Conservation (phyloP, 2,113 vertebrate genomes). For the Tachuris rubrigastra region DNA sequence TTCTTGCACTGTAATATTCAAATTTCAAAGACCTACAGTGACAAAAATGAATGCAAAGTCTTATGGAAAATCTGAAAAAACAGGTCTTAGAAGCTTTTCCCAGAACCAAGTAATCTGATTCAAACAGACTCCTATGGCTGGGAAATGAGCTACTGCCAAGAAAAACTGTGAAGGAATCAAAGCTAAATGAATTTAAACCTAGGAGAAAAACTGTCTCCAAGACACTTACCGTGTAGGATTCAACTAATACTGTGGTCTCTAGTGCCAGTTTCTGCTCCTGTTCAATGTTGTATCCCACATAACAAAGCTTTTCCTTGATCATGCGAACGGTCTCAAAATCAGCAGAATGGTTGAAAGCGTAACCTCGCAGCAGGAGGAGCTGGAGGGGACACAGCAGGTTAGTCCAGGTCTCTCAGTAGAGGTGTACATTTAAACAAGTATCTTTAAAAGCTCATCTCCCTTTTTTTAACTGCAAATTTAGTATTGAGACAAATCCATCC, state of each 20-base stretch:
- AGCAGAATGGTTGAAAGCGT: conserved; percentile 98
- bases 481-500: not conserved
- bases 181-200: not conserved
- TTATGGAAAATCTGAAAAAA: not conserved
- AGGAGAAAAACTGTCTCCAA: not conserved
- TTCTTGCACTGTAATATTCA: not conserved
- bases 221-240: conserved; percentile 92
- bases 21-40: not conserved
- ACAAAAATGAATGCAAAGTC: not conserved
- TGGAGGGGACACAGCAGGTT: conserved; percentile 11
- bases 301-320: conserved; percentile 99
- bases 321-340: conserved; percentile 98
- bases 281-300: conserved; percentile 98
- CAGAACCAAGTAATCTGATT: not conserved
- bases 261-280: conserved; percentile 97
- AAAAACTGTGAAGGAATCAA: not conserved
- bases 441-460: not conserved
- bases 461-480: not conserved
- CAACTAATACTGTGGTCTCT: conserved; percentile 97
- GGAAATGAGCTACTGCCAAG: not conserved
- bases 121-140: not conserved
- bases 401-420: not conserved
- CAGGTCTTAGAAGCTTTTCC: not conserved
- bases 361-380: conserved; percentile 92
- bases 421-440: fast-evolving